Base-by-base conservation (phyloP, 2,113 vertebrate species). In the Chlorodrepanis virens region DNA sequence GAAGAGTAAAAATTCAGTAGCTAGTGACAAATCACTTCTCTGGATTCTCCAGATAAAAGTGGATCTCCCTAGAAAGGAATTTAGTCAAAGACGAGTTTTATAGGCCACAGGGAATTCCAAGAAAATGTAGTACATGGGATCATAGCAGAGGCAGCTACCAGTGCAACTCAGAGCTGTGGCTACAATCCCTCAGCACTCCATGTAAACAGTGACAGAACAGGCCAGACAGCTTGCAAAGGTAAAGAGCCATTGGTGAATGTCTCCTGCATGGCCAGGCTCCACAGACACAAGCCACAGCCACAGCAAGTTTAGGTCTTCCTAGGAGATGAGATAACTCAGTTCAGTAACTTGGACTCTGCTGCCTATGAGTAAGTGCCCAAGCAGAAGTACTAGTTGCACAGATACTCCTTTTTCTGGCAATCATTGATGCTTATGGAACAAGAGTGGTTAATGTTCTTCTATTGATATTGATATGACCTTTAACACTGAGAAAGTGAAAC, bases 71-170 rank as follows among this genome's bases (percentile, higher is more conserved):
- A 75, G 33, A 52, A 60, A 82, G 11, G 68, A 18, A 50, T 68
- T 75, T 29, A 70, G 40, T 67, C 35, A 64, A 83, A 89, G 9
- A 12, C 2, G 11, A 57, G 31, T 61, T 72, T 80, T 24, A 80
- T 12, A 77, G 57, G 16, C 61, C 45, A 49, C 9, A 39, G 18
- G 6, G 14, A 72, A 47, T 12, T 44, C 10, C 40, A 14, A 45
- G 9, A 17, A 80, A 57, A 18, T 0, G 0, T 1, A 79, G 31
- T 33, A 79, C 6, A 6, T 9, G 3, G 12, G 33, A 63, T 84
- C 42, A 74, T 18, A 52, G 53, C 6, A 54, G 33, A 79, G 23
- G 42, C 10, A 85, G 15, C 11, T 25, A 77, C 0, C 28, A 16
- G 17, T 53, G 8, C 67, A 81, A 65, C 19, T 57, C 53, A 67